A percentile compares a stretch with the other conserved stretches of the same genome.
Evolutionary conservation across 2,113 vertebrate species (phyloP).

Genomic region (Muntiacus muntjak): DNA sequence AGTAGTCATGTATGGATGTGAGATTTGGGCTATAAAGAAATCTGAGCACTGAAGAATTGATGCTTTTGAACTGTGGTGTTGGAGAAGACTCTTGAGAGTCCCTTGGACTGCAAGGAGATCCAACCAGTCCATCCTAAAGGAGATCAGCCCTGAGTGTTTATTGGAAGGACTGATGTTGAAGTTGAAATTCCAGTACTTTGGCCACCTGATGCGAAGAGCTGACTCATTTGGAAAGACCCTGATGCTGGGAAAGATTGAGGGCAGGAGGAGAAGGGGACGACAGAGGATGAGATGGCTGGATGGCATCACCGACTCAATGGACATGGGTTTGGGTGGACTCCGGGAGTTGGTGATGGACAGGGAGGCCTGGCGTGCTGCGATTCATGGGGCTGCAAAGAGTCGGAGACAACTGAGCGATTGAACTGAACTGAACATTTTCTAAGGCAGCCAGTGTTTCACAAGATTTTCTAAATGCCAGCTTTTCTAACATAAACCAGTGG

Average conservation of each 20-base stretch:
- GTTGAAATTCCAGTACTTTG: neutral
- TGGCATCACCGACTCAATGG: neutral
- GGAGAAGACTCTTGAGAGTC: neutral
- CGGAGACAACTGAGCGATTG: fast-evolving
- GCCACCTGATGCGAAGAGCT: neutral
- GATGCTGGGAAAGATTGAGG: neutral
- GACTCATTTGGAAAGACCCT: neutral
- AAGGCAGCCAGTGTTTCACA: neutral
- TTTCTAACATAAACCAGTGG: neutral
- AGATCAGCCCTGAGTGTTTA: neutral
- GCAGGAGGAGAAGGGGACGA: neutral
- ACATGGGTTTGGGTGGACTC: neutral
- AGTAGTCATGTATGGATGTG: neutral
- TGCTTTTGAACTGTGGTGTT: neutral
- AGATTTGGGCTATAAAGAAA: neutral
- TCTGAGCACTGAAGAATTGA: neutral
- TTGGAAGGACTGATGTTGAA: neutral
- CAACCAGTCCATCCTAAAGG: neutral
- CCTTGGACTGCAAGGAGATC: neutral
- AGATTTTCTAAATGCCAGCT: neutral
- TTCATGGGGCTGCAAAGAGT: neutral
- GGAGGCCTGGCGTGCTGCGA: fast-evolving
- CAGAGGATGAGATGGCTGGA: neutral
- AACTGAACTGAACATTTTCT: neutral
- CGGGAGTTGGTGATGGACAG: neutral